These are phyloP conservation scores for Achatina immaculata DNA, from an alignment of 1,140 invertebrate species.

Conservation along the genomic window DNA sequence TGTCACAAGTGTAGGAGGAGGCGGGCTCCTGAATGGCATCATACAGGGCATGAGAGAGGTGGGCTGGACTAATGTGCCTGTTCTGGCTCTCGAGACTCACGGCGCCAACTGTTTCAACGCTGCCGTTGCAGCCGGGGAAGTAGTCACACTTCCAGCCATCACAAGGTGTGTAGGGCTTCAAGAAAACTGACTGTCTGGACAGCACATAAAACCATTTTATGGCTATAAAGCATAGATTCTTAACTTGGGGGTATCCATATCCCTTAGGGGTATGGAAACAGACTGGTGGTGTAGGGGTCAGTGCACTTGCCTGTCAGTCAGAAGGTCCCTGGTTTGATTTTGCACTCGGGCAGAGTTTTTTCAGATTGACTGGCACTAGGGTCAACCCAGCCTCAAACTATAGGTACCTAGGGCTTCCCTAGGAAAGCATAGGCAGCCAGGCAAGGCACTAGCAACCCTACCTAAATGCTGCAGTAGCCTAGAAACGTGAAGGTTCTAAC, in stretches of 20 bases:
- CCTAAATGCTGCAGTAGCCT: too few relatives aligned
- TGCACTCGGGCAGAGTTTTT: too few relatives aligned
- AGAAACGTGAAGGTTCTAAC: too few relatives aligned
- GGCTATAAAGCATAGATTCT: background rate
- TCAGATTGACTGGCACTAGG: too few relatives aligned
- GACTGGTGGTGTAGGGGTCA: too few relatives aligned
- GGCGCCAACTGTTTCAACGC: constrained; percentile 30
- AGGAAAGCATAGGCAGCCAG: too few relatives aligned
- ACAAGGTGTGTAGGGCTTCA: constrained; percentile 72
- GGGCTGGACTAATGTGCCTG: constrained; percentile 67
- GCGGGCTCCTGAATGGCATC: constrained; percentile 70
- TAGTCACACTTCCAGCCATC: constrained; percentile 51
- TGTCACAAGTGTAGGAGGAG: constrained; percentile 73
- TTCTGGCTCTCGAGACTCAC: constrained; percentile 20
- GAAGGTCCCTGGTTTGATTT: too few relatives aligned
- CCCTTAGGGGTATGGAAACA: too few relatives aligned
- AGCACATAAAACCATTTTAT: background rate
- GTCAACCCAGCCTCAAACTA: too few relatives aligned
- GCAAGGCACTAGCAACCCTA: too few relatives aligned
- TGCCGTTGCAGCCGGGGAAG: constrained; percentile 12
- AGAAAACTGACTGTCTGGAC: background rate
- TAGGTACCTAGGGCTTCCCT: too few relatives aligned
- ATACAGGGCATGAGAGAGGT: constrained; percentile 64
- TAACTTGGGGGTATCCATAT: background rate
- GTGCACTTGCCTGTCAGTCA: too few relatives aligned